Base-by-base conservation (phyloP, 2,888 invertebrate genomes). In the Heliconius charithonia region DNA sequence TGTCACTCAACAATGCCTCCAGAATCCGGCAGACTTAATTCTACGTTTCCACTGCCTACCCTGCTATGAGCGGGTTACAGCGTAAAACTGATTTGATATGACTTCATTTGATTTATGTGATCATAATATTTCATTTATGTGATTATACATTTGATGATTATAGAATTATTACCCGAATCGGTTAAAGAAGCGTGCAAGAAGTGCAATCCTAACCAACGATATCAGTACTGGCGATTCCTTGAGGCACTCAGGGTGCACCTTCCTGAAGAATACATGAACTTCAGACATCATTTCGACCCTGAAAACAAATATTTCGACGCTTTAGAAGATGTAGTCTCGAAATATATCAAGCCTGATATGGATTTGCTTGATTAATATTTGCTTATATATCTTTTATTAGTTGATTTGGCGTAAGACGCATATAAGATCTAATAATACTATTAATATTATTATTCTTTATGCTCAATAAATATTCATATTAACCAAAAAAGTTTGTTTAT, bases 201-300 rank as follows among this genome's bases (percentile, higher is more conserved):
- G 69, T 84, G 84, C 59, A 82, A 77, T 37, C 19, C 76, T 2
- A 74, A 65, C 19, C 84, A 84, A 59, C 83, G 81, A 51, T 78
- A 81, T 19, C 76, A 71, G 4, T 78, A 76, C 63, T 76, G 79
- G 59, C 41, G 72, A 25, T 83, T 82, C 37, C 79, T 84, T 1
- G n/a, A 77, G 22, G 82, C 76, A 10, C 6, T 97, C 83, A 96
- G 96, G 80, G 89, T 91, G 71, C 94, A 95, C 76, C 95, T 92
- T 0, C 95, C 95, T 0, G 84, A 89, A 13, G 93, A 95, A 45
- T 95, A 93, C 88, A 85, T 87, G 51, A 89, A 87, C 7, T 91
- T 95, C 80, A 94, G 93, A 84, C 89, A 90, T 77, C 95, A 95
- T 78, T 96, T 91, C 85, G 97, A 97, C 86, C 96, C 96, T 6